Evolutionary conservation across 2,113 vertebrate genomes (phyloP).

Genomic region (Pseudolaguvia tuberculata): DNA sequence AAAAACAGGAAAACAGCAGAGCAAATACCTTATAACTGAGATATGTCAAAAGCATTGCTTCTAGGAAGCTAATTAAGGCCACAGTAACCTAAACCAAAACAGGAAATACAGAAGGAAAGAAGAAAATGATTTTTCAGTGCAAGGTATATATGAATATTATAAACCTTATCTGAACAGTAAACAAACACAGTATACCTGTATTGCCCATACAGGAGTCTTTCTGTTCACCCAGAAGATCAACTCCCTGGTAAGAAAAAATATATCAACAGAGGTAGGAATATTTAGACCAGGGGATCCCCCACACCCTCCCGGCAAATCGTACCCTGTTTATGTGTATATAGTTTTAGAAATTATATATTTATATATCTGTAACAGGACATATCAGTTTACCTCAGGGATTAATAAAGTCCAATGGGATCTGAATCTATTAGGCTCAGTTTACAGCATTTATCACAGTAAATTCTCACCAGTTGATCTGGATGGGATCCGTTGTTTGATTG

Average conservation of each 20-base stretch:
- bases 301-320: no score
- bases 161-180: not conserved
- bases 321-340: no score
- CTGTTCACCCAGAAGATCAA: slow-evolving; percentile 82
- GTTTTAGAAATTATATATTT: no score
- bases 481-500: slow-evolving; percentile 43
- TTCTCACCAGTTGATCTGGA: slow-evolving; percentile 65
- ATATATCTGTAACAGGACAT: no score
- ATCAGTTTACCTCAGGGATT: no score
- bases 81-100: slow-evolving; percentile 84
- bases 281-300: no score
- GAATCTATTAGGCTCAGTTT: not conserved
- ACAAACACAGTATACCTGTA: slow-evolving; percentile 76
- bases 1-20: not conserved
- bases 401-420: no score
- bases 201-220: slow-evolving; percentile 82
- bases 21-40: slow-evolving; percentile 94
- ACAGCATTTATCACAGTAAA: not conserved
- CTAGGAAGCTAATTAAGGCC: slow-evolving; percentile 91
- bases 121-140: not conserved
- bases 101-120: slow-evolving; percentile 12
- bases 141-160: not conserved
- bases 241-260: slow-evolving; percentile 55
- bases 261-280: no score
- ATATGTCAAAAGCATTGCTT: slow-evolving; percentile 96